These are phyloP conservation scores for Cassiopea xamachana DNA, from an alignment of 30 jellyfish, hydroid and myxozoan genomes.

Conservation along the genomic window DNA sequence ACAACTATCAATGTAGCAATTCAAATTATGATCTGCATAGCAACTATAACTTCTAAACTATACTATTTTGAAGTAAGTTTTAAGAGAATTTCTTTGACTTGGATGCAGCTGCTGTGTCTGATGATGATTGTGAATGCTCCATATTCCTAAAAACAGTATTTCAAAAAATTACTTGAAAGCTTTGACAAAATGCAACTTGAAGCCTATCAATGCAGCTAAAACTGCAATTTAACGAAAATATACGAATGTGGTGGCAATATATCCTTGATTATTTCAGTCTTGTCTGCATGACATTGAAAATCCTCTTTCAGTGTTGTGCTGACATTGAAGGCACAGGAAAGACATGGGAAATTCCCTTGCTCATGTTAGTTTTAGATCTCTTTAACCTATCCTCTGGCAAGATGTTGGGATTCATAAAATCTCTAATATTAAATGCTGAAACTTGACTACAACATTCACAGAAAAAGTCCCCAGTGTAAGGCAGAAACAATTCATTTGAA, in stretches of 20 bases:
- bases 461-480: too few species aligned
- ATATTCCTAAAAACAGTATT: not conserved
- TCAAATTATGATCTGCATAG: not conserved
- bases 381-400: not conserved
- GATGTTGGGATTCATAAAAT: not conserved
- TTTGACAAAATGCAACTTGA: not conserved
- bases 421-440: not conserved
- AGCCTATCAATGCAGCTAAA: not conserved
- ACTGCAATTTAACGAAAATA: not conserved
- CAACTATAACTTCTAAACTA: not conserved
- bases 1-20: not conserved
- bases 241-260: not conserved
- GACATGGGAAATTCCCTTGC: not conserved
- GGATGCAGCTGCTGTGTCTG: not conserved
- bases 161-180: not conserved
- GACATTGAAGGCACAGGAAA: not conserved
- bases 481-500: too few species aligned
- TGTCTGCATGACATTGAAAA: not conserved
- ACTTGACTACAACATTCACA: too few species aligned
- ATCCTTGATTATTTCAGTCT: not conserved
- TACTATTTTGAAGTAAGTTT: not conserved
- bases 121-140: not conserved
- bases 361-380: not conserved
- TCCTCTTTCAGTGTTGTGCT: not conserved
- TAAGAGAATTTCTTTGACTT: not conserved